Conservation (phyloP, 2,888 invertebrate genomes). For the Trachelus tabidus region DNA sequence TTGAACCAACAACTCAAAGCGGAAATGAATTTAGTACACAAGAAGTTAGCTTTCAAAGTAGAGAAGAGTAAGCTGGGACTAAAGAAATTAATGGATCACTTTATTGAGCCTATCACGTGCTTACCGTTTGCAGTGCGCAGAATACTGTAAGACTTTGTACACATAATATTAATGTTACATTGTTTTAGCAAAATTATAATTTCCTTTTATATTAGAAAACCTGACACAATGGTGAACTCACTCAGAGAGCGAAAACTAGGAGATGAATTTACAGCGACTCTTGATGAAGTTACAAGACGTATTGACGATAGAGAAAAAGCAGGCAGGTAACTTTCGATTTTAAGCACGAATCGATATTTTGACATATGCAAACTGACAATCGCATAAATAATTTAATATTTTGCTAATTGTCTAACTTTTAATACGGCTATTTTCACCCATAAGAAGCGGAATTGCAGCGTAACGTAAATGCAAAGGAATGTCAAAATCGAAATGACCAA, state of each 20-base stretch:
- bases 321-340: slow-evolving; percentile 68
- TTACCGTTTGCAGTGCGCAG: slow-evolving; percentile 57
- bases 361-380: neutral
- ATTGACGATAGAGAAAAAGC: slow-evolving; percentile 70
- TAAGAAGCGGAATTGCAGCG: slow-evolving; percentile 28
- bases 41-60: slow-evolving; percentile 77
- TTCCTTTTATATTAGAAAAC: slow-evolving; percentile 34
- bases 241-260: slow-evolving; percentile 75
- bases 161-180: neutral
- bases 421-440: neutral
- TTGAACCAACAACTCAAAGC: slow-evolving; percentile 72
- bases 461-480: slow-evolving; percentile 5
- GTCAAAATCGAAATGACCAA: neutral
- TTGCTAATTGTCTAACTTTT: neutral
- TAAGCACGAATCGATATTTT: neutral
- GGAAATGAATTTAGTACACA: slow-evolving; percentile 73
- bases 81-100: slow-evolving; percentile 74
- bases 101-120: slow-evolving; percentile 71
- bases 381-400: neutral
- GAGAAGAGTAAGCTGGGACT: slow-evolving; percentile 76
- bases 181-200: slow-evolving; percentile 2
- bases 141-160: slow-evolving; percentile 46
- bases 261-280: slow-evolving; percentile 69
- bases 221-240: slow-evolving; percentile 67
- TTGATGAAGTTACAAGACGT: slow-evolving; percentile 71